Base-by-base conservation (phyloP, 2,888 invertebrate species). In the Drosophila neonasuta region DNA sequence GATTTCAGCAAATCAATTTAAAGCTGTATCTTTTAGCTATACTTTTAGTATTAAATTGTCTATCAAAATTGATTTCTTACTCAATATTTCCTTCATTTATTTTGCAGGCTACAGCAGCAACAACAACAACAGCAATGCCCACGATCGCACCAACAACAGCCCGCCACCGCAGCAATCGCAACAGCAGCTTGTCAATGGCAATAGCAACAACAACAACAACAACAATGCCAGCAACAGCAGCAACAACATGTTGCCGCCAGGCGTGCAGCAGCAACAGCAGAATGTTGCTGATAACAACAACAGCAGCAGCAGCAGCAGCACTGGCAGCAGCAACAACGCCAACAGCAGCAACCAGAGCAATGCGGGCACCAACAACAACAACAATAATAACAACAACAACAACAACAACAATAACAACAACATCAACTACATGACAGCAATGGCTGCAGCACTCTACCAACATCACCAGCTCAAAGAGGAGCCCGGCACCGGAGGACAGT, bases 381-480 rank as follows among this genome's bases (percentile, higher is more conserved):
- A 57, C 42, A 74, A 48, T 17, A 88, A 78, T 13, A 82, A 85
- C n/a, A 84, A 77, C 2, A 77, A 71, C 17, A 73, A 74, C 42
- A 85, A 83, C 10, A 86, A 85, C 30, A 83, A 86, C 34, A 88
- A 82, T 44, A 88, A 88, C 62, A 90, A 89, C 56, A 89, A 89
- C 61, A 89, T 87, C 72, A 88, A 88, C 73, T 90, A 90, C 75
- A 84, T 91, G 90, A 86, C 90, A n/a, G 81, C 84, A 8, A 79
- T 79, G 57, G 79, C 79, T 24, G 81, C 89, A 17, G 87, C 88
- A 2, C 86, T 90, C 52, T 90, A 90, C 61, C 75, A 85, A 30
- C 90, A 90, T 48, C 90, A 89, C 70, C 90, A 90, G 68, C 86
- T 91, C 70, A 91, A 91, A 80, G 90, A 91, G 71, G 91, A 91